These are phyloP conservation scores for Diprion similis DNA, from an alignment of 1,140 invertebrate genomes.

Conservation along the genomic window DNA sequence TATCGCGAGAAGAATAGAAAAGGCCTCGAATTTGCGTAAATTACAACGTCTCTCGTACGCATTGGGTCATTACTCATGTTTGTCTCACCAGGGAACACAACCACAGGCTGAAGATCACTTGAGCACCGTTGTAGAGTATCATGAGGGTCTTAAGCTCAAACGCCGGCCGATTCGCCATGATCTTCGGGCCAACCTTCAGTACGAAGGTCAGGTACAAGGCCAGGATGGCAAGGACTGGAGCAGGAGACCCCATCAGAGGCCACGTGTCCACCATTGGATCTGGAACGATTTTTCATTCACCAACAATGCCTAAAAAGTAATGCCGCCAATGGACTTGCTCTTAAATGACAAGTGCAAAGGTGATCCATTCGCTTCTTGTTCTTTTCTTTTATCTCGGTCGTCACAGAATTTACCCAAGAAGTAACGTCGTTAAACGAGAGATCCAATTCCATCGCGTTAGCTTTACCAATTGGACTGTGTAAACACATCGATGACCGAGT, in stretches of 20 bases:
- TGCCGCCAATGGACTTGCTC: too few relatives aligned
- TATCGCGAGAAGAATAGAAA: too few relatives aligned
- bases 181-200: conserved; percentile 72
- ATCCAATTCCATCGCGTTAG: too few relatives aligned
- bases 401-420: background rate
- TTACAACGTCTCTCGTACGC: background rate
- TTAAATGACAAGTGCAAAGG: background rate
- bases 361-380: background rate
- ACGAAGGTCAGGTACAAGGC: conserved; percentile 71
- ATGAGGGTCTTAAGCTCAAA: conserved; percentile 70
- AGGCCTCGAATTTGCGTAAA: background rate
- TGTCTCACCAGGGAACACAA: conserved; percentile 66
- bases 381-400: background rate
- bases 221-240: conserved; percentile 70
- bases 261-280: conserved; percentile 72
- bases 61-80: conserved; percentile 21
- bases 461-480: too few relatives aligned
- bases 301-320: background rate
- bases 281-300: conserved; percentile 41
- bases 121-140: conserved; percentile 73
- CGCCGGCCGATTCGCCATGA: conserved; percentile 73
- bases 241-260: conserved; percentile 75
- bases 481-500: too few relatives aligned
- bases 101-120: conserved; percentile 73
- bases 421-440: too few relatives aligned